Conservation (phyloP, 1,140 invertebrate genomes). For the Berghia stephanieae region DNA sequence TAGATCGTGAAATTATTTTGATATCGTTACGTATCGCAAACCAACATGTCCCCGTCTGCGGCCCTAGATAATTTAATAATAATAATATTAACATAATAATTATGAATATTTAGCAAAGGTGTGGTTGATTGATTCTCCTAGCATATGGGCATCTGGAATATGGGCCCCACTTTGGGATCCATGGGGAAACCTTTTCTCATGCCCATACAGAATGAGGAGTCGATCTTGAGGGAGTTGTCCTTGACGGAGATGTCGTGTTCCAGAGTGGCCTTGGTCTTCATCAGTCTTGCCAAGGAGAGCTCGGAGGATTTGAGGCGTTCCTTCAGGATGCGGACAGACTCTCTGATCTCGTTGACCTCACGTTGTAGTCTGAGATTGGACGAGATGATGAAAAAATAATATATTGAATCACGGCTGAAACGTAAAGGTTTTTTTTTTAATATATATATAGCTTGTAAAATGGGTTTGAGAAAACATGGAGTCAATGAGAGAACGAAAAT, state of each 20-base stretch:
- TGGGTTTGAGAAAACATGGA: too few species aligned
- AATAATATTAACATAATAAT: neutral
- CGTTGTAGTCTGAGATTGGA: conserved; percentile 62
- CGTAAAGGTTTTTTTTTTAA: too few species aligned
- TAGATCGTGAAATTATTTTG: too few species aligned
- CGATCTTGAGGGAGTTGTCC: conserved; percentile 89
- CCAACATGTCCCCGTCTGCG: neutral
- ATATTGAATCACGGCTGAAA: neutral
- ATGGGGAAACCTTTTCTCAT: conserved; percentile 79
- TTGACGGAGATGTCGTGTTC: conserved; percentile 90
- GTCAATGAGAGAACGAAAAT: too few species aligned
- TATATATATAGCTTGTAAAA: too few species aligned
- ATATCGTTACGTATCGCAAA: too few species aligned
- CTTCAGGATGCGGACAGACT: conserved; percentile 64
- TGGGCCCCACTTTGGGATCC: conserved; percentile 66
- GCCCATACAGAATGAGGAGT: conserved; percentile 90
- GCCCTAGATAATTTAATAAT: neutral
- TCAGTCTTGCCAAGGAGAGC: conserved; percentile 77
- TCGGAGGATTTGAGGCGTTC: conserved; percentile 66
- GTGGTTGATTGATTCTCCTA: conserved; percentile 37
- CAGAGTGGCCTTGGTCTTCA: conserved; percentile 82
- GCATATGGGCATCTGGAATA: conserved; percentile 65
- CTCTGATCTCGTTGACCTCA: conserved; percentile 66
- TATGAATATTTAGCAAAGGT: neutral
- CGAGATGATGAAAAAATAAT: neutral